Percentiles rank a stretch among this genome's conserved stretches.
Conservation (phyloP, 1,140 invertebrate species). For the Drosophila orosa region DNA sequence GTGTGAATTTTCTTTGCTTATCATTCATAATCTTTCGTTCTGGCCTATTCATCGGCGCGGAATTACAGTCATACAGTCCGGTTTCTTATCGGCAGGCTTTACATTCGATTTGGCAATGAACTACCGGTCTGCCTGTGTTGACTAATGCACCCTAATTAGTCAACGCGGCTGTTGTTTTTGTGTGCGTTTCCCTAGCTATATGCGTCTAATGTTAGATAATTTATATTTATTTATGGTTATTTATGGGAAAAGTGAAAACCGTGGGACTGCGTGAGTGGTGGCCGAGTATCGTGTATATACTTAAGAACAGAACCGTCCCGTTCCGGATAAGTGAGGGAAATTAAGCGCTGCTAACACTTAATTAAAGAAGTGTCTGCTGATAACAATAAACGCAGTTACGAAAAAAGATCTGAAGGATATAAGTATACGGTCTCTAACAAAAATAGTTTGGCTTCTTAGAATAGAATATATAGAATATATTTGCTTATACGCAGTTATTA, state of each 20-base stretch:
- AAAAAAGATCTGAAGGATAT: background rate
- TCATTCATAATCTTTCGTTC: slow-evolving; percentile 62
- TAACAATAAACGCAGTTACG: background rate
- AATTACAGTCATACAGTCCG: slow-evolving; percentile 58
- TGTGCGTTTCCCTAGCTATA: slow-evolving; percentile 29
- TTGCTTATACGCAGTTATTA: background rate
- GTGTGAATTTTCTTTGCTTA: slow-evolving; percentile 73
- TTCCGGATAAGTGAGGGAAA: slow-evolving; percentile 27
- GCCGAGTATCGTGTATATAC: slow-evolving; percentile 21
- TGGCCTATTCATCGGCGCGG: slow-evolving; percentile 39
- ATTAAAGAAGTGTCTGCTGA: slow-evolving; percentile 11
- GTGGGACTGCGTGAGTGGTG: slow-evolving; percentile 16
- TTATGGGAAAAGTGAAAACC: slow-evolving; percentile 41
- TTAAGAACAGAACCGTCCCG: background rate
- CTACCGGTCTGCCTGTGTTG: slow-evolving; percentile 36
- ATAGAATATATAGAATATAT: background rate
- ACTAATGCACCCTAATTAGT: slow-evolving; percentile 75
- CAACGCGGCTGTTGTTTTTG: slow-evolving; percentile 39
- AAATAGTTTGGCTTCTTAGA: background rate
- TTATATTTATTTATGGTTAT: slow-evolving; percentile 66
- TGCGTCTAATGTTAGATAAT: slow-evolving; percentile 57
- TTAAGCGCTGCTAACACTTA: slow-evolving; percentile 1
- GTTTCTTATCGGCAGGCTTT: slow-evolving; percentile 61
- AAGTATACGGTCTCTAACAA: background rate
- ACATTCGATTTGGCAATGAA: slow-evolving; percentile 71